Percentiles rank a stretch among this genome's conserved stretches.
phyloP scores from a whole-genome alignment of 2,888 invertebrate species.

The Kryphioiulus occultus region DNA sequence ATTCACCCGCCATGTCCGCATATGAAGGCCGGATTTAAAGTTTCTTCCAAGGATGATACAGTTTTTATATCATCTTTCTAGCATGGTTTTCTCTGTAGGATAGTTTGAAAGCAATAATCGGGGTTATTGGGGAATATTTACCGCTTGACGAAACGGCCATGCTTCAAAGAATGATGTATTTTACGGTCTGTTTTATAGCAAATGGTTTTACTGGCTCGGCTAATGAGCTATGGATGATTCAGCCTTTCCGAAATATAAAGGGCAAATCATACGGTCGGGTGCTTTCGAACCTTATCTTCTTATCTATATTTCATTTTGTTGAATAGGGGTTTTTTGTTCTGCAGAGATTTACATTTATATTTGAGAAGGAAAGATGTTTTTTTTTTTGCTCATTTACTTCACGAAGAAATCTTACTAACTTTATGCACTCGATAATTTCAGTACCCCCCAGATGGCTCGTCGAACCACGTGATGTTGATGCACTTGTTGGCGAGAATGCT shows the following conservation, averaged over 20 bases:
- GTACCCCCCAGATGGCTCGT: constrained; percentile 48
- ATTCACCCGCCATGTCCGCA: no score
- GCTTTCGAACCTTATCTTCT: background rate
- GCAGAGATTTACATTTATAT: constrained; percentile 15
- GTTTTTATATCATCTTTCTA: no score
- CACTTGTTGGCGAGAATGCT: constrained; percentile 50
- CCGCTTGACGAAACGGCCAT: background rate
- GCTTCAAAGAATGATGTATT: background rate
- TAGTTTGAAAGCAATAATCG: background rate
- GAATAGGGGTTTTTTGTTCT: background rate
- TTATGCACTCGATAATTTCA: background rate
- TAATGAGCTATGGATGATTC: constrained; percentile 22
- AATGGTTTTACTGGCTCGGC: background rate
- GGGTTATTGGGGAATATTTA: background rate
- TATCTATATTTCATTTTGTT: background rate
- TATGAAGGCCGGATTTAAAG: no score
- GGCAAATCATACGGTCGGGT: background rate
- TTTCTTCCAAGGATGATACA: no score
- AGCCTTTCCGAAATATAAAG: background rate
- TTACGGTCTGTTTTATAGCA: background rate
- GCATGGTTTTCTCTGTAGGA: background rate
- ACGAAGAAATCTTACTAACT: background rate
- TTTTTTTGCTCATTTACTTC: background rate
- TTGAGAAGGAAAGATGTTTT: background rate
- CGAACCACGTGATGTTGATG: constrained; percentile 51